A percentile compares a stretch with the other conserved stretches of the same genome.
Evolutionary conservation across 2,113 vertebrate species (phyloP).

Genomic region (Odocoileus hemionus): DNA sequence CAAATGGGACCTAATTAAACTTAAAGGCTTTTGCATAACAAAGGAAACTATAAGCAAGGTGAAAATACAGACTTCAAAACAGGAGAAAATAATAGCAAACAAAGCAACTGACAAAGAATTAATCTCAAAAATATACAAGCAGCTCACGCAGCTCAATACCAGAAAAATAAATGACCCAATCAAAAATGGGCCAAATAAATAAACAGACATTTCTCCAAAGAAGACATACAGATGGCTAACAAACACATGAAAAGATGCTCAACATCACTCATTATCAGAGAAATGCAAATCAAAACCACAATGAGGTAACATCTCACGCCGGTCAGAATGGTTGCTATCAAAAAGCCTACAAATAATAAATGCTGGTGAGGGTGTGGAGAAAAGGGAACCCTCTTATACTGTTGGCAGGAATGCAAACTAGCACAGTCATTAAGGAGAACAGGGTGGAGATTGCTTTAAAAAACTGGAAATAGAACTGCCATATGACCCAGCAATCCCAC

Average conservation of each 20-base stretch:
- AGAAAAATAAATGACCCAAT: not conserved
- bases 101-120: not conserved
- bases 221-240: not conserved
- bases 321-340: not conserved
- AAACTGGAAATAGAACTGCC: not conserved
- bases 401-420: not conserved
- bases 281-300: not conserved
- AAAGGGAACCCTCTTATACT: not conserved
- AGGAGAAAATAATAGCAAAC: not conserved
- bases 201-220: not conserved
- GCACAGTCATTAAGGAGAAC: not conserved
- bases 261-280: not conserved
- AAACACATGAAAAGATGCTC: not conserved
- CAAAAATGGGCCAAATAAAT: not conserved
- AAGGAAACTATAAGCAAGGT: not conserved
- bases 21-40: not conserved
- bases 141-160: not conserved
- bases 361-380: not conserved
- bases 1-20: not conserved
- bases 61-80: not conserved
- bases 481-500: fast-evolving
- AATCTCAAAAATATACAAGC: not conserved
- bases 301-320: not conserved
- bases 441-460: not conserved
- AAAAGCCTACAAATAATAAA: not conserved